A percentile compares a stretch with the other conserved stretches of the same genome.
Evolutionary conservation across 2,888 invertebrate genomes (phyloP).

Genomic region (Ypsolopha scabrella): DNA sequence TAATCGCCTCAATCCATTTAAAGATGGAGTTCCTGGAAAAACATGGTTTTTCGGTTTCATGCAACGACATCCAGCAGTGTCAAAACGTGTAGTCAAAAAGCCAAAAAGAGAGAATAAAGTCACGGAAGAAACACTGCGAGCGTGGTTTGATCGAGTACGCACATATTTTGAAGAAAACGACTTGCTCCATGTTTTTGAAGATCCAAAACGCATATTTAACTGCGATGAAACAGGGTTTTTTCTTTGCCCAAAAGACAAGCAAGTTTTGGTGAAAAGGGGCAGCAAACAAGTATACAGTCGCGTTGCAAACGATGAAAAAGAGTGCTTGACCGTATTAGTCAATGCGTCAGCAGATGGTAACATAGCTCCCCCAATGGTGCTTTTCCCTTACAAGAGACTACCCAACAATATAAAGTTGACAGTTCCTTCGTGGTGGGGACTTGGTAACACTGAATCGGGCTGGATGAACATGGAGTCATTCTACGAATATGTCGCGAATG

Average conservation of each 20-base stretch:
- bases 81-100: constrained; percentile 12
- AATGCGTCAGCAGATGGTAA: constrained; percentile 10
- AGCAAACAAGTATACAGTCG: constrained; percentile 12
- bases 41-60: too few relatives aligned
- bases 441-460: constrained; percentile 9
- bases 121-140: constrained; percentile 10
- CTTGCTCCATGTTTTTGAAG: constrained; percentile 9
- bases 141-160: constrained; percentile 10
- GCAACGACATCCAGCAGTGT: not conserved
- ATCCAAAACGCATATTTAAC: constrained; percentile 9
- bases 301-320: constrained; percentile 11
- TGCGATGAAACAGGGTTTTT: constrained; percentile 13
- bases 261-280: constrained; percentile 12
- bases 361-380: constrained; percentile 11
- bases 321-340: constrained; percentile 10
- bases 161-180: constrained; percentile 13
- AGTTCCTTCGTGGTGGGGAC: constrained; percentile 6
- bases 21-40: too few relatives aligned
- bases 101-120: constrained; percentile 11
- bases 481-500: constrained; percentile 11
- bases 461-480: constrained; percentile 12
- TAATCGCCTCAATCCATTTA: too few relatives aligned
- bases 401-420: constrained; percentile 4
- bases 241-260: constrained; percentile 9
- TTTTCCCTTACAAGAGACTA: constrained; percentile 9